A percentile compares a stretch with the other conserved stretches of the same genome.
Conservation (phyloP, 1,140 invertebrate species). For the Drosophila lini region DNA sequence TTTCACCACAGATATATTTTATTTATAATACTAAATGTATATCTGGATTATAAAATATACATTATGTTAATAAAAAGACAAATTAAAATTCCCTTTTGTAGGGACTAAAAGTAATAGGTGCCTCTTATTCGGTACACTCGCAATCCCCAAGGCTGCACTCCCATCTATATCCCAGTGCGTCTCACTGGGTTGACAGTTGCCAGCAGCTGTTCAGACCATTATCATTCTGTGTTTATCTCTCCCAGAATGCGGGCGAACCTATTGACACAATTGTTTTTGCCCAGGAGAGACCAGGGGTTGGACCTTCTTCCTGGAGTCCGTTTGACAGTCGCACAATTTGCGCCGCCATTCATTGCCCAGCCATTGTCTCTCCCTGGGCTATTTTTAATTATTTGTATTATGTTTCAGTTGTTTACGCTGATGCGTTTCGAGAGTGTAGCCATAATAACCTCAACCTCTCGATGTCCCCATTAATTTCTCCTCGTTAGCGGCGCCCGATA, state of each 20-base stretch:
- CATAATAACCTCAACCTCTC: conserved; percentile 27
- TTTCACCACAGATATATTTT: not conserved
- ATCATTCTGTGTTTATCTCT: conserved; percentile 72
- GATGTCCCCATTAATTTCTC: conserved; percentile 38
- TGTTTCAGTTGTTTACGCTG: conserved; percentile 70
- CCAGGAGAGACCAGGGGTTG: conserved; percentile 42
- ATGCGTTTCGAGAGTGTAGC: conserved; percentile 50
- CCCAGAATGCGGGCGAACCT: conserved; percentile 73
- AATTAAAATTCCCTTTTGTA: not conserved
- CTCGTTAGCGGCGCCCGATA: conserved; percentile 65
- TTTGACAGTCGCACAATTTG: conserved; percentile 37
- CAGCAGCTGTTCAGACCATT: conserved; percentile 72
- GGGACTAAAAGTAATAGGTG: not conserved
- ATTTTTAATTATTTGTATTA: conserved; percentile 83
- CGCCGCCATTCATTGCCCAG: conserved; percentile 18
- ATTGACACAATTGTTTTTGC: conserved; percentile 81
- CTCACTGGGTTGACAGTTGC: conserved; percentile 63
- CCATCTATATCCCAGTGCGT: conserved; percentile 37
- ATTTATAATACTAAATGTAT: not conserved
- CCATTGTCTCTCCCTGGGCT: conserved; percentile 54
- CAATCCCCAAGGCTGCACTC: not conserved
- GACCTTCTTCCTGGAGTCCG: conserved; percentile 33
- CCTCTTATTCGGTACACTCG: not conserved
- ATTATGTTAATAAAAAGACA: not conserved
- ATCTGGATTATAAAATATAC: not conserved